Base-by-base conservation (phyloP, 2,888 invertebrate species). In the Lasioglossum villosulum region DNA sequence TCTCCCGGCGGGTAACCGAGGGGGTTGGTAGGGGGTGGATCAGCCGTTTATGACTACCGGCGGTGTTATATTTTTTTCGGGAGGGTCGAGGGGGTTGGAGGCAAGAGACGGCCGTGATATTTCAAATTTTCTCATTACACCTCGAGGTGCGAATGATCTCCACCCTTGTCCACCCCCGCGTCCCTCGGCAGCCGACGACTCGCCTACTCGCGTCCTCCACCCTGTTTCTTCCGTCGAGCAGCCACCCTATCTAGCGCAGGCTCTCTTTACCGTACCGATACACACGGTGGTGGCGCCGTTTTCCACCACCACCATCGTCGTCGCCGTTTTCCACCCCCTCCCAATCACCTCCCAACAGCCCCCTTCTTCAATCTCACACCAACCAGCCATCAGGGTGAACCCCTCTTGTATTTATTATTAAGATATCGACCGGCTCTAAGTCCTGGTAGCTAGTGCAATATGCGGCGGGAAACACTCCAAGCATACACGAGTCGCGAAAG, bases 111-210 rank as follows among this genome's bases (percentile, higher is more conserved):
- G 89, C 90, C 92, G 94, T 94, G 94, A 95, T 95, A 95, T 95
- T 95, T 95, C 95, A 95, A 95, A 95, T 95, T 95, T 95, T 95
- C 95, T 95, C 95, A 95, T 95, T 95, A 95, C 93, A 93, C 93
- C 92, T 90, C 91, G 94, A 94, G 95, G 95, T 94, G 95, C 94
- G 95, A 95, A 95, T 94, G 93, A 94, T 94, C 93, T 92, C 90
- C 84, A 87, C 88, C 91, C 30, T 52, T 52, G 63, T 88, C 78
- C 78, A 39, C 80, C 75, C 59, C 75, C 81, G 83, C 83, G 78
- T 81, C 79, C 84, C 39, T n/a, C 71, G 14, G 19, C 30, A 52
- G 52, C 52, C 52, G 52, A 52, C 45, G 37, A 19, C 19, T 42
- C 72, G 16, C 45, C 72, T n/a, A 27, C 71, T n/a, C 39, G 27